Evolutionary conservation across 2,113 vertebrate species (phyloP).

Genomic region (Phalacrocorax pelagicus): DNA sequence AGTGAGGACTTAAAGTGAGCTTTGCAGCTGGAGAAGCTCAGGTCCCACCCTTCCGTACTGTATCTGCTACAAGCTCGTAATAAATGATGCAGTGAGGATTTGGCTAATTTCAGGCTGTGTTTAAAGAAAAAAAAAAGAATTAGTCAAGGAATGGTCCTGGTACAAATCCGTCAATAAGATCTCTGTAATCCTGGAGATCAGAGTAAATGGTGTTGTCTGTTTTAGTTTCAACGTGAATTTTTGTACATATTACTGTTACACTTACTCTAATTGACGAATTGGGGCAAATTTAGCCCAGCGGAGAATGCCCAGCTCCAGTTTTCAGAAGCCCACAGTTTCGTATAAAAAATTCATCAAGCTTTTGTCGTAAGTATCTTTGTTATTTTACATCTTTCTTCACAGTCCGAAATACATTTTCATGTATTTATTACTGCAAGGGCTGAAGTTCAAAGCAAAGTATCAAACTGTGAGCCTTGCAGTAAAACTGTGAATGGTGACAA

Average conservation of each 20-base stretch:
- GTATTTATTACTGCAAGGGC: background rate
- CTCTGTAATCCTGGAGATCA: background rate
- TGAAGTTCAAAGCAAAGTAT: background rate
- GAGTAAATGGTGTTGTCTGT: background rate
- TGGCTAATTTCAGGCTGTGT: background rate
- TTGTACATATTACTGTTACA: background rate
- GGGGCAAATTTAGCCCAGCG: background rate
- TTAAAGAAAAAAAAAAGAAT: background rate
- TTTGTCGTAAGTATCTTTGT: background rate
- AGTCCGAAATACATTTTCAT: background rate
- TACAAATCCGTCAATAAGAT: background rate
- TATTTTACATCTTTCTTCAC: background rate
- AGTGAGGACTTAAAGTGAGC: background rate
- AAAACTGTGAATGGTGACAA: background rate
- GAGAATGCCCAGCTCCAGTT: background rate
- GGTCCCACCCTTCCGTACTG: background rate
- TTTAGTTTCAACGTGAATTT: background rate
- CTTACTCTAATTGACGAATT: background rate
- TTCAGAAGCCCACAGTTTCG: background rate
- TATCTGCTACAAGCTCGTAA: rapidly evolving
- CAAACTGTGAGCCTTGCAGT: background rate
- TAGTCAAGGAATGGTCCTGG: background rate
- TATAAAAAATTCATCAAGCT: background rate
- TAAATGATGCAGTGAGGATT: background rate
- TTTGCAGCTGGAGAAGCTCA: background rate